Conservation (phyloP, 2,888 invertebrate species). For the Pyrochroa serraticornis region DNA sequence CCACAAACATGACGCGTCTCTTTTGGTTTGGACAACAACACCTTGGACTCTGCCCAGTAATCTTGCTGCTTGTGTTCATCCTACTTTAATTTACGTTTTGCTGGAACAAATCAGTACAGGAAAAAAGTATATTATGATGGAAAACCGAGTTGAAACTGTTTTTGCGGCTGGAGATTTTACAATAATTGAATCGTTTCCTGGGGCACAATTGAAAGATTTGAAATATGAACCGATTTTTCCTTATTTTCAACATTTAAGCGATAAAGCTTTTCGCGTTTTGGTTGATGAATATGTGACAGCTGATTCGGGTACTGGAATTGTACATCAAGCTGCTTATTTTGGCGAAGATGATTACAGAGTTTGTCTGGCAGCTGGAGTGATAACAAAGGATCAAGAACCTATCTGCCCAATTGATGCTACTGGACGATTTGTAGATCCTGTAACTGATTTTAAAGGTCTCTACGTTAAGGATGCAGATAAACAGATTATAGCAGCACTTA, state of each 20-base stretch:
- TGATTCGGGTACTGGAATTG: slow-evolving; percentile 96
- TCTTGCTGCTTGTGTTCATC: slow-evolving; percentile 91
- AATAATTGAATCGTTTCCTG: slow-evolving; percentile 80
- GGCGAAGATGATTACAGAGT: slow-evolving; percentile 98
- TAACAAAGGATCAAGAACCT: slow-evolving; percentile 85
- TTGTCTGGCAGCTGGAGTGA: slow-evolving; percentile 77
- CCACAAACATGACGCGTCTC: slow-evolving; percentile 68
- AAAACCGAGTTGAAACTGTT: slow-evolving; percentile 77
- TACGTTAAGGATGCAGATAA: slow-evolving; percentile 99
- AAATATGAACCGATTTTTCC: slow-evolving; percentile 83
- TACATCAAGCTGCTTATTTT: slow-evolving; percentile 98
- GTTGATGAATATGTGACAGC: slow-evolving; percentile 92
- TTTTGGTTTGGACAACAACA: slow-evolving; percentile 98
- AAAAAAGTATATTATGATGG: slow-evolving; percentile 82
- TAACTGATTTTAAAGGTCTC: slow-evolving; percentile 85
- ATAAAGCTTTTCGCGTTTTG: slow-evolving; percentile 75
- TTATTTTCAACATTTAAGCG: slow-evolving; percentile 73
- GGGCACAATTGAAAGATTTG: slow-evolving; percentile 75
- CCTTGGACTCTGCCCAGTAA: slow-evolving; percentile 99
- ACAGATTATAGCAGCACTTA: slow-evolving; percentile 84
- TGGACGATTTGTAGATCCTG: slow-evolving; percentile 84
- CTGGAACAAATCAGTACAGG: slow-evolving; percentile 72
- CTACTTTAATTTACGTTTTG: slow-evolving; percentile 81
- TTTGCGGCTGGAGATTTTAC: slow-evolving; percentile 80
- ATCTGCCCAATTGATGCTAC: slow-evolving; percentile 95